These are phyloP conservation scores for Callosobruchus maculatus DNA, from an alignment of 2,888 invertebrate species.

Conservation along the genomic window DNA sequence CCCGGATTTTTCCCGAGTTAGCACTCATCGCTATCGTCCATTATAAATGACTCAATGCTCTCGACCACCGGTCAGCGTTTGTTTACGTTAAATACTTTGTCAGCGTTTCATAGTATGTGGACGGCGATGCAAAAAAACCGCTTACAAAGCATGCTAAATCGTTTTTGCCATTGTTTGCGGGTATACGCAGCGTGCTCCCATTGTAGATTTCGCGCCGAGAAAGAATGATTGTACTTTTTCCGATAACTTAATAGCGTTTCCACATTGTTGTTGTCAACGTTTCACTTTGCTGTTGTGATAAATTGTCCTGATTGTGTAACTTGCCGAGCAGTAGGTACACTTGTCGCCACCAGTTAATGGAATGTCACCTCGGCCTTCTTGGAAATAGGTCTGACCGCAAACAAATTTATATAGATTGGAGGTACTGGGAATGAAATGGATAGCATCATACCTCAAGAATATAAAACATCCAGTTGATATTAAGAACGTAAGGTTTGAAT, in stretches of 20 bases:
- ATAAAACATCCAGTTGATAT: too few species aligned
- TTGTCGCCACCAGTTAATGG: too few species aligned
- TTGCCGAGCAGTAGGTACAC: not conserved
- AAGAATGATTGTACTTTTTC: not conserved
- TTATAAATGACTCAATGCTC: not conserved
- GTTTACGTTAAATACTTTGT: slow-evolving; percentile 4
- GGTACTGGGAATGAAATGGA: too few species aligned
- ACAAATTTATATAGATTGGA: too few species aligned
- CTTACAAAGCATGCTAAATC: not conserved
- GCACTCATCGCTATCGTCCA: not conserved
- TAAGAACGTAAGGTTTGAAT: too few species aligned
- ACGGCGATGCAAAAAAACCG: not conserved
- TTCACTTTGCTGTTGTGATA: not conserved
- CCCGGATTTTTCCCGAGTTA: not conserved
- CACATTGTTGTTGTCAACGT: not conserved
- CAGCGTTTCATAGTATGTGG: not conserved
- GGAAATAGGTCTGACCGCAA: too few species aligned
- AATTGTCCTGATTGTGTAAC: not conserved
- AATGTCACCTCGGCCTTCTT: too few species aligned
- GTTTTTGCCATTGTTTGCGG: not conserved
- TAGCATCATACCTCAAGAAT: too few species aligned
- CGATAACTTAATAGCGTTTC: not conserved
- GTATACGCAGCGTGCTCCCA: not conserved
- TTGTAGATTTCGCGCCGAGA: not conserved
- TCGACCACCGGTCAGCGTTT: not conserved